Base-by-base conservation (phyloP, 2,797 vertebrate genomes). In the Anomalospiza imberbis region DNA sequence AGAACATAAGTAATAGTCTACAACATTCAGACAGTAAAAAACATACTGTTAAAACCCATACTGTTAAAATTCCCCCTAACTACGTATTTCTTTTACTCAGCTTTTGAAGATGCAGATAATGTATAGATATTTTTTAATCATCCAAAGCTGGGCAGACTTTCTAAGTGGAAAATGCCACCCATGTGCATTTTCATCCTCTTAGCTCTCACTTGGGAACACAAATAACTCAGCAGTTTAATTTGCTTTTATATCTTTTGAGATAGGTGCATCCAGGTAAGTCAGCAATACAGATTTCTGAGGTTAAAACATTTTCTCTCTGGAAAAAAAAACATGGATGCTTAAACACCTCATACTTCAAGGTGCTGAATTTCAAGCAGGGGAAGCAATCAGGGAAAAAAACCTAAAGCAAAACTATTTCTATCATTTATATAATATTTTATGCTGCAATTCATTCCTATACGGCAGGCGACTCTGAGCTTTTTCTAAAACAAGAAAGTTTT, bases 1-100 rank as follows among this genome's bases (percentile, higher is more conserved):
- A 79, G 31, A 80, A 72, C 17, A 29, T 4, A 86, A 68, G 40
- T 29, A 87, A 95, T 7, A 79, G 44, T 60, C 85, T 77, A 36
- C 47, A 75, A 71, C 25, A 71, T 66, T 68, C 89, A 91, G 91
- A 83, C 47, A 74, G 80, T 91, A 80, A 91, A 82, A 94, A 85
- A 38, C 13, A 47, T 5, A 36, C 45, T 89, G 31, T 71, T 83
- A 74, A 92, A 96, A 68, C 20, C 25, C 53, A 91, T 75, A 70
- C 79, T 91, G 72, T 51, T 88, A 80, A 76, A 94, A 77, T 65
- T 74, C 44, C 51, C 53, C 9, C 2, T 11, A 63, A 45, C 42
- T 80, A 63, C 6, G 0, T 31, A 76, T 66, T 82, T 85, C 19
- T 95, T 94, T 47, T 26, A 45, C 29, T 85, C 48, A 17, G 26